These are phyloP conservation scores for Pangasianodon gigas DNA, from an alignment of 2,113 vertebrate species.

Conservation along the genomic window DNA sequence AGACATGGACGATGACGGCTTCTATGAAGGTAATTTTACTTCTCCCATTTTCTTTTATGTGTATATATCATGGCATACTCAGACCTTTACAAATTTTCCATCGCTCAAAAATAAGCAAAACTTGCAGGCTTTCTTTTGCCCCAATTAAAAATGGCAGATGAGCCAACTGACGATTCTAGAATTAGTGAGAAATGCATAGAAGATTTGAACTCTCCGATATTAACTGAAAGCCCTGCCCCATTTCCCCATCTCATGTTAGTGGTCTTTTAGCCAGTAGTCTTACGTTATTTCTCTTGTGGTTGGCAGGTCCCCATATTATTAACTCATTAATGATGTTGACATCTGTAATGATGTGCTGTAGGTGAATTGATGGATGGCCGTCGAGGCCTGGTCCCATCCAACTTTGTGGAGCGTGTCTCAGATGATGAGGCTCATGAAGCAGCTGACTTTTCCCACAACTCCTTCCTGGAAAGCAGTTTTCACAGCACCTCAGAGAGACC, in stretches of 20 bases:
- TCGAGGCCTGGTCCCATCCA: slow-evolving; percentile 96
- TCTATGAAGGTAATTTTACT: slow-evolving; percentile 88
- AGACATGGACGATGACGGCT: slow-evolving; percentile 97
- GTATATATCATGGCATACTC: background rate
- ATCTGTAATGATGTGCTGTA: slow-evolving; percentile 57
- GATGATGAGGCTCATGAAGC: slow-evolving; percentile 88
- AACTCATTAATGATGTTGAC: background rate
- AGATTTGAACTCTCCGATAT: background rate
- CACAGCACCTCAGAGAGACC: slow-evolving; percentile 84
- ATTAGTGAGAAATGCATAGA: background rate
- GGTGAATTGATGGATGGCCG: slow-evolving; percentile 97
- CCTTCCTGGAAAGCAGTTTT: slow-evolving; percentile 88
- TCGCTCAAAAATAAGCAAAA: background rate
- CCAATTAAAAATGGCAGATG: background rate
- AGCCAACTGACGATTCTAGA: background rate
- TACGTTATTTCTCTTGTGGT: background rate
- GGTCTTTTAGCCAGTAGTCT: background rate
- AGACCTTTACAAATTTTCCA: background rate
- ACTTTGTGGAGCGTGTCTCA: slow-evolving; percentile 94
- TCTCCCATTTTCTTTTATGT: background rate
- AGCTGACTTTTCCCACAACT: slow-evolving; percentile 84
- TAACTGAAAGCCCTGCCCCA: background rate
- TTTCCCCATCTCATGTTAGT: background rate
- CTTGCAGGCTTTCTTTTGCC: background rate
- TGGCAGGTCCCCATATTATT: background rate